phyloP scores from a whole-genome alignment of 2,113 vertebrate species.

The Sialia sialis region DNA sequence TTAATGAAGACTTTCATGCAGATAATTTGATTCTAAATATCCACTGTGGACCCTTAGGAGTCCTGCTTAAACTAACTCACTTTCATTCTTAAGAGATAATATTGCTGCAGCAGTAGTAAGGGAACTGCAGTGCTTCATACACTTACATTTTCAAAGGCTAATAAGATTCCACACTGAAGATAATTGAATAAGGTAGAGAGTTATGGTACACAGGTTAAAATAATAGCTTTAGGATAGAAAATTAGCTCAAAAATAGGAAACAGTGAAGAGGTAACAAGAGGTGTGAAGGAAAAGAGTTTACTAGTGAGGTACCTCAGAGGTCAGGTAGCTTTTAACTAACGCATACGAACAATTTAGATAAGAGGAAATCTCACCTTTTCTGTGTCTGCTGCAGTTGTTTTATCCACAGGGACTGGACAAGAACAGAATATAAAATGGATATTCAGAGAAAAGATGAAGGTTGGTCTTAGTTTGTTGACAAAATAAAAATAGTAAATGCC shows the following conservation, averaged over 20 bases:
- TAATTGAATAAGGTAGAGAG: slow-evolving; percentile 46
- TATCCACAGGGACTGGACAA: background rate
- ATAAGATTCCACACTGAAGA: slow-evolving; percentile 34
- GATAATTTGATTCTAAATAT: slow-evolving; percentile 27
- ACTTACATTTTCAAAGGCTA: background rate
- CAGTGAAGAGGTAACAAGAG: background rate
- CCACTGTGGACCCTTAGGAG: background rate
- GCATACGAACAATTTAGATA: background rate
- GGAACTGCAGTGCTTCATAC: background rate
- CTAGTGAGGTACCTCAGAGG: background rate
- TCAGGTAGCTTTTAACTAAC: slow-evolving; percentile 35
- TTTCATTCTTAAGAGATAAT: background rate
- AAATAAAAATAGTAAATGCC: background rate
- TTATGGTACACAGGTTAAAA: slow-evolving; percentile 29
- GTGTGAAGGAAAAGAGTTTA: background rate
- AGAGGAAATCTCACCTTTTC: background rate
- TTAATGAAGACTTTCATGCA: background rate
- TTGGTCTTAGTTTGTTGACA: background rate
- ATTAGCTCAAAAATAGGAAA: slow-evolving; percentile 30
- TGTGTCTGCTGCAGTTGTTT: background rate
- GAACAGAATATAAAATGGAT: background rate
- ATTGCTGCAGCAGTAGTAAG: background rate
- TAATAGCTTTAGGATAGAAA: slow-evolving; percentile 28
- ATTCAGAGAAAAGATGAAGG: background rate
- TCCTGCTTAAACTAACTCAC: background rate